Conservation (phyloP, 2,113 vertebrate genomes). For the Catharus bicknelli region DNA sequence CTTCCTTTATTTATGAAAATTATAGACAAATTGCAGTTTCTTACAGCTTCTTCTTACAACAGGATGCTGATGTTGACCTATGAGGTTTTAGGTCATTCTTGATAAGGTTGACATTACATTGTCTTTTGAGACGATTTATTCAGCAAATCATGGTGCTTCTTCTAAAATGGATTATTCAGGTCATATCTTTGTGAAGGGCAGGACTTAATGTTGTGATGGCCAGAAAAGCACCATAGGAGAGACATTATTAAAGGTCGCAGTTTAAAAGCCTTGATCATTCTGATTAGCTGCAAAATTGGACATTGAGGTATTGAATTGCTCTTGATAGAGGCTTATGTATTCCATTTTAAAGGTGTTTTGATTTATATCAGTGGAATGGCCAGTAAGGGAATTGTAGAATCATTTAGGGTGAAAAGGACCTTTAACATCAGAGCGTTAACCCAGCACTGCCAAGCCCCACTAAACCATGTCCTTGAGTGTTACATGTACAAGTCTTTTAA, state of each 20-base stretch:
- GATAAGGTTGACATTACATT: neutral
- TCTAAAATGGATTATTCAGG: neutral
- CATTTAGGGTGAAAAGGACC: neutral
- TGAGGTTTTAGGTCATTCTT: neutral
- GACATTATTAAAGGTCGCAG: neutral
- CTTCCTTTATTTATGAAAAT: neutral
- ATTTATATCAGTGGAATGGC: constrained; percentile 1
- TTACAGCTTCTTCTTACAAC: neutral
- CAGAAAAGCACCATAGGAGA: neutral
- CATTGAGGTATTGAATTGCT: neutral
- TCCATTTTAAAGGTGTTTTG: constrained; percentile 31
- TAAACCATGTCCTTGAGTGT: neutral
- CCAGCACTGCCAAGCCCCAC: neutral
- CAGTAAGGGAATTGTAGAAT: neutral
- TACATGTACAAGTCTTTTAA: neutral
- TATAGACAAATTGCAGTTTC: neutral
- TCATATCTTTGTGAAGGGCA: neutral
- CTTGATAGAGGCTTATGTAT: neutral
- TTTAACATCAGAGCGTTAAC: neutral
- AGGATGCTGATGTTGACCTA: neutral
- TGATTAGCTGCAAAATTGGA: neutral
- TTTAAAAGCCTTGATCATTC: neutral
- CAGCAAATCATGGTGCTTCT: neutral
- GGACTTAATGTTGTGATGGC: neutral
- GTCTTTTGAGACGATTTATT: neutral